These are phyloP conservation scores for Molanna angustata DNA, from an alignment of 2,888 invertebrate genomes.

Conservation along the genomic window DNA sequence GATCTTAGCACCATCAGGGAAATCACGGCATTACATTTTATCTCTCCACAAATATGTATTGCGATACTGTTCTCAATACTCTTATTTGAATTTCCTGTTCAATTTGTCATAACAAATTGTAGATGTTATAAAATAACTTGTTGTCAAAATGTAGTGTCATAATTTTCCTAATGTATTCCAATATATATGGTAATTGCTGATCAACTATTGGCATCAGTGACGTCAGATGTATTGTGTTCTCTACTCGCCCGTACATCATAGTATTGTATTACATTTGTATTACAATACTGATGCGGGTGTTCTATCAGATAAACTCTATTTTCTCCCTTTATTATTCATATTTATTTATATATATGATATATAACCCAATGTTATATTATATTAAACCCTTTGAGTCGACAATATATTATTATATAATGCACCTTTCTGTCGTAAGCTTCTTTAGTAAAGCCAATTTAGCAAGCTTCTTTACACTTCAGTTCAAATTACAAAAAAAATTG, in stretches of 20 bases:
- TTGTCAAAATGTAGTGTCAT: constrained; percentile 1
- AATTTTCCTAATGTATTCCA: constrained; percentile 1
- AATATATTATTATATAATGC: neutral
- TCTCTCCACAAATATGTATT: too few species aligned
- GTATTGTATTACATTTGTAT: constrained; percentile 27
- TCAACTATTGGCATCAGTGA: constrained; percentile 44
- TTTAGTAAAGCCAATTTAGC: constrained; percentile 2
- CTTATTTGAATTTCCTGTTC: too few species aligned
- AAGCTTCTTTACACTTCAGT: constrained; percentile 4
- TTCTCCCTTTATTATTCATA: constrained; percentile 27
- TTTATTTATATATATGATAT: too few species aligned
- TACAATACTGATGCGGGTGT: constrained; percentile 22
- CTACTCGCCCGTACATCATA: constrained; percentile 51
- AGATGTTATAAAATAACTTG: too few species aligned
- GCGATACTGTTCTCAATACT: too few species aligned
- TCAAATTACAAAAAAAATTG: neutral
- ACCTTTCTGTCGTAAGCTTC: constrained; percentile 3
- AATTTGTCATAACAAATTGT: too few species aligned
- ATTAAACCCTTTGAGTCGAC: neutral
- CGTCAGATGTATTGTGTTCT: constrained; percentile 60
- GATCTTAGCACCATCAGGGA: constrained; percentile 33
- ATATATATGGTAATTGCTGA: constrained; percentile 9
- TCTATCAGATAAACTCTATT: constrained; percentile 34
- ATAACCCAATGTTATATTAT: neutral
- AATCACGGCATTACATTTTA: constrained; percentile 4